phyloP scores from a whole-genome alignment of 2,797 vertebrate species.

The Bryconaethiops microstoma region DNA sequence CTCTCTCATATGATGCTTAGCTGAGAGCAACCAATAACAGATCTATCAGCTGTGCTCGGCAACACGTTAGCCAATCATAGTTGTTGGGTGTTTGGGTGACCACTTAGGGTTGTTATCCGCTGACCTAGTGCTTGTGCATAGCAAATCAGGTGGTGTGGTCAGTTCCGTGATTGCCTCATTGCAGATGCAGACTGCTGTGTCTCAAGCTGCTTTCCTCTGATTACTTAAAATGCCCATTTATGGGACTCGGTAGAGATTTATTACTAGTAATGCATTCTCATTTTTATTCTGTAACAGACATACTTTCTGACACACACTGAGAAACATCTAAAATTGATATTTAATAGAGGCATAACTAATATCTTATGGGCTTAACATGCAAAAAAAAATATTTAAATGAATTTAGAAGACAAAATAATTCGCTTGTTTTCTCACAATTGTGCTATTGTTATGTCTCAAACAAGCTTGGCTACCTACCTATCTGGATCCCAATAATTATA shows the following conservation, averaged over 20 bases:
- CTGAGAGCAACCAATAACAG: constrained; percentile 26
- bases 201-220: constrained; percentile 31
- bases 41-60: constrained; percentile 37
- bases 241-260: constrained; percentile 12
- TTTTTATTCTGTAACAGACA: not conserved
- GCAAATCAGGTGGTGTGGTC: constrained; percentile 36
- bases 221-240: constrained; percentile 42
- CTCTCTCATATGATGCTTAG: not conserved
- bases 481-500: too few species aligned
- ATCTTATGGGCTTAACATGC: too few species aligned
- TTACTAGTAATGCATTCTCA: not conserved
- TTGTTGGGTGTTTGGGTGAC: constrained; percentile 27
- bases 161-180: constrained; percentile 18
- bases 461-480: too few species aligned
- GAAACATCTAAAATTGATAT: not conserved
- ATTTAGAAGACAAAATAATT: too few species aligned
- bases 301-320: not conserved
- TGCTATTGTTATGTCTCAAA: too few species aligned
- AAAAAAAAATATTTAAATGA: too few species aligned
- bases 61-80: constrained; percentile 54
- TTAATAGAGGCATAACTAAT: too few species aligned
- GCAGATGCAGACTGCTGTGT: constrained; percentile 23
- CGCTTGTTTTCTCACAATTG: too few species aligned
- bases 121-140: constrained; percentile 17
- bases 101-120: constrained; percentile 35